Evolutionary conservation across 2,797 vertebrate genomes (phyloP).

Genomic region (Myripristis murdjan): DNA sequence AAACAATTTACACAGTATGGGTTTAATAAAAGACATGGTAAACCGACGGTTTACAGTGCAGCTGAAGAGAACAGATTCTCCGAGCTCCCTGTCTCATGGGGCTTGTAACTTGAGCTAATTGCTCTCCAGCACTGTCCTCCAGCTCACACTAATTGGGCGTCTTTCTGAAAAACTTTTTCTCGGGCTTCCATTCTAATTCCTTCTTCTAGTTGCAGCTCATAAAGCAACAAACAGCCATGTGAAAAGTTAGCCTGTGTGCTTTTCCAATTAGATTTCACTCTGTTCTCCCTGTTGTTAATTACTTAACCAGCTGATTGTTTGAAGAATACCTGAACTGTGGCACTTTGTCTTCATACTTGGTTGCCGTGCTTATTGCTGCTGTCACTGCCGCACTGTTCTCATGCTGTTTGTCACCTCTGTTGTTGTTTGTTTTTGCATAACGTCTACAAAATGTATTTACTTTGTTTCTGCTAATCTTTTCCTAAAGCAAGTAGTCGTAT

Average conservation of each 20-base stretch:
- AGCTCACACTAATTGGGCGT: constrained; percentile 78
- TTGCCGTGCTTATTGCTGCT: constrained; percentile 8
- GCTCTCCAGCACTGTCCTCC: constrained; percentile 78
- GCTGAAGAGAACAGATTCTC: constrained; percentile 66
- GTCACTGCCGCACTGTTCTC: background rate
- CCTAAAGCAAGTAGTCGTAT: too few species aligned
- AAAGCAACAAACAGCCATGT: constrained; percentile 48
- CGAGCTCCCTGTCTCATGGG: constrained; percentile 65
- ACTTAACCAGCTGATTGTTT: constrained; percentile 34
- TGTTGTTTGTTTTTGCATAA: too few species aligned
- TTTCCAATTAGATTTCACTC: constrained; percentile 52
- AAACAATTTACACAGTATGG: constrained; percentile 59
- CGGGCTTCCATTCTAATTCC: constrained; percentile 51
- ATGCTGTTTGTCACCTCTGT: constrained; percentile 21
- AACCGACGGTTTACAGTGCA: constrained; percentile 70
- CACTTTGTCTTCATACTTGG: constrained; percentile 4
- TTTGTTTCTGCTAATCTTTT: too few species aligned
- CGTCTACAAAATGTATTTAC: too few species aligned
- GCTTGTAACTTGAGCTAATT: constrained; percentile 83
- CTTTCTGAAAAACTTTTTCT: constrained; percentile 61
- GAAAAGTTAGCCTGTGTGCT: constrained; percentile 31
- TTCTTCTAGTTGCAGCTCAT: constrained; percentile 54
- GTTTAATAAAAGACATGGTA: constrained; percentile 75
- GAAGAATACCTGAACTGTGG: constrained; percentile 35
- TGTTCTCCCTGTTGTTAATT: constrained; percentile 42